These are phyloP conservation scores for Phallusia fumigata DNA, from an alignment of 23 tunicate genomes.

Conservation along the genomic window DNA sequence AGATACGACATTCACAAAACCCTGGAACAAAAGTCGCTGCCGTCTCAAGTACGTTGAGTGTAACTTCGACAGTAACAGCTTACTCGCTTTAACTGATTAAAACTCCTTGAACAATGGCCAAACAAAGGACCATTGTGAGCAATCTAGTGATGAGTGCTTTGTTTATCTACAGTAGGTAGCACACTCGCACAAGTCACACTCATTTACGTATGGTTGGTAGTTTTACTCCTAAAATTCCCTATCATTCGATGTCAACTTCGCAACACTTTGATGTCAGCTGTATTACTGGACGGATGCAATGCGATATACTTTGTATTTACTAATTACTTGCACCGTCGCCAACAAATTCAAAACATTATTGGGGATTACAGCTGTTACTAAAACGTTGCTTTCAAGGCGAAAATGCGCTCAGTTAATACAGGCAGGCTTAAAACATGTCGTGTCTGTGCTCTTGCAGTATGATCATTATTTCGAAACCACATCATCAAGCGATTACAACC, in stretches of 20 bases:
- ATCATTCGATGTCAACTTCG: no score
- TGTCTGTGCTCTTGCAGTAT: conserved; percentile 40
- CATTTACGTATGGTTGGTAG: background rate
- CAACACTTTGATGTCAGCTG: no score
- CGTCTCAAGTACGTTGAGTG: conserved; percentile 40
- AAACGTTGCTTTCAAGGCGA: no score
- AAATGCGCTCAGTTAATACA: no score
- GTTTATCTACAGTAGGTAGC: no score
- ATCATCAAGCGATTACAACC: conserved; percentile 53
- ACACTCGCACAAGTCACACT: background rate
- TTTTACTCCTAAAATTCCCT: no score
- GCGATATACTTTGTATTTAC: no score
- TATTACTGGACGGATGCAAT: no score
- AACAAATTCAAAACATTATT: no score
- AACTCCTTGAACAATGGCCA: background rate
- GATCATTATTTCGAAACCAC: conserved; percentile 80
- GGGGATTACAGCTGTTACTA: background rate
- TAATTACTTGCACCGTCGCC: no score
- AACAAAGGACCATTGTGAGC: background rate
- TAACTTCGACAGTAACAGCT: background rate
- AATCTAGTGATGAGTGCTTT: no score
- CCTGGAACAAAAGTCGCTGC: conserved; percentile 51
- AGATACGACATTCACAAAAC: conserved; percentile 52
- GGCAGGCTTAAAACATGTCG: no score
- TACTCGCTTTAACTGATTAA: background rate